Evolutionary conservation across 2,888 invertebrate species (phyloP).

Genomic region (Itoplectis maculator): DNA sequence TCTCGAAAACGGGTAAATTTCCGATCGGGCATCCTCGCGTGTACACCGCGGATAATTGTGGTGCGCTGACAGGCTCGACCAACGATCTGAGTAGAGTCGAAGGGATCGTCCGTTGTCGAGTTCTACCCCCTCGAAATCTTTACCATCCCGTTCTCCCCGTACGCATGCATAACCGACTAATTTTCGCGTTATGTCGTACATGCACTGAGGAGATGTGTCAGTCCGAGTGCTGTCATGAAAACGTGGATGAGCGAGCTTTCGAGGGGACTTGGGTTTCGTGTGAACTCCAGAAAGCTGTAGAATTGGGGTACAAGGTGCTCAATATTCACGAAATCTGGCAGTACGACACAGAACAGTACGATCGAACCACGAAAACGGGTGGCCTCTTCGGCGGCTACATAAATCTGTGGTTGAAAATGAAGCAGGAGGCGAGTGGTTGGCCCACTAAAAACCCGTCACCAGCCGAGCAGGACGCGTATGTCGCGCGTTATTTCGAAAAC

Average conservation of each 20-base stretch:
- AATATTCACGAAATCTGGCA: conserved; percentile 68
- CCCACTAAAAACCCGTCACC: conserved; percentile 56
- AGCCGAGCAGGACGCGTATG: conserved; percentile 13
- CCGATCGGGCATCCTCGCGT: conserved; percentile 74
- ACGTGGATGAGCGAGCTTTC: conserved; percentile 47
- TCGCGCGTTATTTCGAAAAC: conserved; percentile 42
- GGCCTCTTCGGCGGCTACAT: conserved; percentile 74
- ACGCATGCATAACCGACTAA: conserved; percentile 23
- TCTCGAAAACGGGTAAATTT: conserved; percentile 16
- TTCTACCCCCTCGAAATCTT: conserved; percentile 4
- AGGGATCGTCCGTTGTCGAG: background rate
- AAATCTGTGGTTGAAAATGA: conserved; percentile 73
- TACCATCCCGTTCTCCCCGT: conserved; percentile 17
- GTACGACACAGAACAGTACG: conserved; percentile 71
- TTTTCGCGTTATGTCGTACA: conserved; percentile 17
- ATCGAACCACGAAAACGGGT: conserved; percentile 35
- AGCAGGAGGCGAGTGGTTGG: conserved; percentile 73
- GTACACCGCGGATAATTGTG: conserved; percentile 3
- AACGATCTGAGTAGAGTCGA: background rate
- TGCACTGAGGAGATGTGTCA: background rate
- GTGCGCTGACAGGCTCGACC: background rate
- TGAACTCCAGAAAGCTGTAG: conserved; percentile 73
- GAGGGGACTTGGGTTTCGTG: conserved; percentile 77
- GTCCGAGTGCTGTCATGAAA: background rate
- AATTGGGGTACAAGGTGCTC: conserved; percentile 64